Conservation (phyloP, 2,797 vertebrate species). For the Sarcoramphus papa region DNA sequence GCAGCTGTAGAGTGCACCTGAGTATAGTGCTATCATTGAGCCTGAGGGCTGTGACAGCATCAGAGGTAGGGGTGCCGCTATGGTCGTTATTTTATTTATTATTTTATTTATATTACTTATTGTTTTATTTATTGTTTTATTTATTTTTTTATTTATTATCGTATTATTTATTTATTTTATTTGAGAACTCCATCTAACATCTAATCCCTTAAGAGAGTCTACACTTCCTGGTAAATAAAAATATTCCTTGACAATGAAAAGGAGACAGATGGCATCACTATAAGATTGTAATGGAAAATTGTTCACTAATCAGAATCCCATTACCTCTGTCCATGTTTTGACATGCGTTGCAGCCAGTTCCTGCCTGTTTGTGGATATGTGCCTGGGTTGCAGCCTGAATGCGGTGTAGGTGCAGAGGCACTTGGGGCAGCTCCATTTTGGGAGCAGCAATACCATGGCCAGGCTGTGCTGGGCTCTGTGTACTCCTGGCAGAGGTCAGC, state of each 20-base stretch:
- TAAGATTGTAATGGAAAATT: not conserved
- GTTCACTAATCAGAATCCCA: not conserved
- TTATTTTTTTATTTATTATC: not conserved
- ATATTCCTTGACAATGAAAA: not conserved
- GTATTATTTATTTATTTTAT: not conserved
- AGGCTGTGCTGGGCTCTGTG: not conserved
- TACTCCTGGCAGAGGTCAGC: not conserved
- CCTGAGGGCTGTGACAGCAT: not conserved
- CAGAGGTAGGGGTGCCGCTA: not conserved
- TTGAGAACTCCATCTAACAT: not conserved
- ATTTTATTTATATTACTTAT: too few relatives aligned
- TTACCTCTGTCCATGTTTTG: not conserved
- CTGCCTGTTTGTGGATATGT: fast-evolving
- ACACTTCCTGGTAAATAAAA: not conserved
- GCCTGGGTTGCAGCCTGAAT: not conserved
- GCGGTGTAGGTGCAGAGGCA: not conserved
- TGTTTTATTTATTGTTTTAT: not conserved
- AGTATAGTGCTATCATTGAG: not conserved
- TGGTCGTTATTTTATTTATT: not conserved
- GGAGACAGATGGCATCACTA: not conserved
- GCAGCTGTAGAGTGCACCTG: not conserved
- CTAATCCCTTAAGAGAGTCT: not conserved
- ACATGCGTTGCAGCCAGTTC: not conserved
- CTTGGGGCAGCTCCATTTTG: not conserved
- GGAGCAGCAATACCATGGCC: not conserved